Base-by-base conservation (phyloP, 2,888 invertebrate species). In the Timandra comae region DNA sequence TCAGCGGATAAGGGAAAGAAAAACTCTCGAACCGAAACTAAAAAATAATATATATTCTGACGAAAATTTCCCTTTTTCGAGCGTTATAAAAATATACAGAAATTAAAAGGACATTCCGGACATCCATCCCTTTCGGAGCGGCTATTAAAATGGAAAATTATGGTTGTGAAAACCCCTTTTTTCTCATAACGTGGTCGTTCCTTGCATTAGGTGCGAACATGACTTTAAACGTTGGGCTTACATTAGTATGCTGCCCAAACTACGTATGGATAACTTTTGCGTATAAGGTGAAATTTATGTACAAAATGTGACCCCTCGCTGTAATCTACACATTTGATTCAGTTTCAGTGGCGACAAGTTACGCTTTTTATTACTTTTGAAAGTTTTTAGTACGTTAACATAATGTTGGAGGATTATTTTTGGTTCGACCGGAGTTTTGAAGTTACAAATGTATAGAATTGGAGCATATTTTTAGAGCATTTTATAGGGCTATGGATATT, bases 141-240 rank as follows among this genome's bases (percentile, higher is more conserved):
- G 41, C 41, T 45, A 42, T 48, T 48, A 46, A 48, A 48, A 38
- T 35, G 38, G 43, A 34, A 38, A 43, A 39, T 41, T 43, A 46
- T 43, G 46, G 38, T 31, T 35, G 33, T 45, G 41, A 35, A 38
- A 24, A 45, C 36, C 41, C 43, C 35, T 38, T 46, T 48, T 43
- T 45, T 41, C 34, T 31, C 32, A 16, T 24, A 10, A 6, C 9
- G n/a, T 24, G 10, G 24, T 8, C 9, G 9, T 10, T 24, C 24
- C 10, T 47, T 38, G 42, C 38, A 41, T 37, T 39, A 42, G 41
- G 45, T 47, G 45, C 41, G 47, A 47, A 47, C 30, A 33, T 9
- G 22, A 29, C 29, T 33, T 41, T 43, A 43, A 41, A 39, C 34
- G 34, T 29, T n/a, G 30, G 34, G 37, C 22, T 33, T 22, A 11